Evolutionary conservation across 2,113 vertebrate species (phyloP), one percentile per base, ranked within the genome.

Genomic region (Castor canadensis): DNA sequence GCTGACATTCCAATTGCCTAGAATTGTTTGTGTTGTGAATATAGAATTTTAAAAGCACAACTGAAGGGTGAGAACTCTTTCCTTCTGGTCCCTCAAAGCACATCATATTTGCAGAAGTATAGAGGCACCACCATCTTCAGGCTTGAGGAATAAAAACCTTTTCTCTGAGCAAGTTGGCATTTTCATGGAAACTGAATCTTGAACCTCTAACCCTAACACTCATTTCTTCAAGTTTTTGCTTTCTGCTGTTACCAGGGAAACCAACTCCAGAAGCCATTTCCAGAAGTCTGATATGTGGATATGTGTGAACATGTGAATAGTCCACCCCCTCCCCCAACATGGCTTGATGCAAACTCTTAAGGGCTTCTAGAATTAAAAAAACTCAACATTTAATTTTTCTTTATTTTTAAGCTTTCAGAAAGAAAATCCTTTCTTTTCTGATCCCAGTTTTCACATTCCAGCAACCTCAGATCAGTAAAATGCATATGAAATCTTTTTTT

Each of bases 241-340:
- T 94, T 38, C 43, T 76, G 26, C n/a, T 20, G 83, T 98, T 93
- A 72, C 91, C 91, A 89, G 43, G 95, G 96, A 95, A 97, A 96
- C 93, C 77, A 54, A 92, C 75, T 69, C 88, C 90, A 86, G 81
- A 75, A 97, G 72, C 66, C 84, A 66, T 95, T 72, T 81, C 92
- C 84, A 79, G 89, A 69, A 96, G 76, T 67, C 85, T 47, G 52
- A 52, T 15, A 52, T 52, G 52, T 52, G n/a, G 93, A 92, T 87
- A 79, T 0, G 49, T 92, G 84, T 62, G 88, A 91, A 95, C 20
- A 26, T 93, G 84, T 56, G 90, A 91, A 95, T 13, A 22, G 86
- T 95, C 47, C 22, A 19, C 13, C 4, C 7, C 11, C 28, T 26
- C 28, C 6, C 3, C 32, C 6, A 30, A 0, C 94, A 73, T 71